These are phyloP conservation scores for Schizaphis graminum DNA, from an alignment of 2,888 invertebrate species.

Conservation along the genomic window DNA sequence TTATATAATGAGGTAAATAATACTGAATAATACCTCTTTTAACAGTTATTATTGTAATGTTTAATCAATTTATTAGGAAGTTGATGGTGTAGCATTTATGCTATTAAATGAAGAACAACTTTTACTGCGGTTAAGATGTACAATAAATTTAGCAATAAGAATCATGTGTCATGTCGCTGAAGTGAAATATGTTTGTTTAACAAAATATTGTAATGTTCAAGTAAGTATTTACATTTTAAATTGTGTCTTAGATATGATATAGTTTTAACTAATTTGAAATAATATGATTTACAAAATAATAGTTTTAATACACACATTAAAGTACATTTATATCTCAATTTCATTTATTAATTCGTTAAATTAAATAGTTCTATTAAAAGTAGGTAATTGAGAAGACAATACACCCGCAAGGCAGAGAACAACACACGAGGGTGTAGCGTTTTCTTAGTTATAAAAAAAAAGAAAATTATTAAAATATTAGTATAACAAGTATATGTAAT, in stretches of 20 bases:
- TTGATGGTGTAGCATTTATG: constrained; percentile 59
- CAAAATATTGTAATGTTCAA: constrained; percentile 2
- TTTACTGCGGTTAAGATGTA: neutral
- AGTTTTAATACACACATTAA: neutral
- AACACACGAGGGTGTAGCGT: too few species aligned
- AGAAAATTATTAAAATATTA: too few species aligned
- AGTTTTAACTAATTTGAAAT: neutral
- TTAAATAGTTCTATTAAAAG: neutral
- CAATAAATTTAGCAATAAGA: constrained; percentile 49
- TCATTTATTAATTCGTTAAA: neutral
- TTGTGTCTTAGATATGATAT: neutral
- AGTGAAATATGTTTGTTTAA: constrained; percentile 6
- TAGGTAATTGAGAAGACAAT: too few species aligned
- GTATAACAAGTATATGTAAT: too few species aligned
- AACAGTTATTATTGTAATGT: neutral
- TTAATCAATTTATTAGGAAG: constrained; percentile 21
- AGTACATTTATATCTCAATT: neutral
- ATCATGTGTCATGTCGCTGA: constrained; percentile 46
- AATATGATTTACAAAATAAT: neutral
- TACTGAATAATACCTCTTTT: neutral
- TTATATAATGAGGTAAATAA: neutral
- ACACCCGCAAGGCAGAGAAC: too few species aligned
- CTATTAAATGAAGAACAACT: constrained; percentile 53
- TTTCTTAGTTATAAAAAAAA: too few species aligned
- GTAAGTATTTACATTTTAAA: constrained; percentile 27